Percentiles rank a stretch among this genome's conserved stretches.
These are phyloP conservation scores for Cydia fagiglandana DNA, from an alignment of 1,140 invertebrate genomes.

Conservation along the genomic window DNA sequence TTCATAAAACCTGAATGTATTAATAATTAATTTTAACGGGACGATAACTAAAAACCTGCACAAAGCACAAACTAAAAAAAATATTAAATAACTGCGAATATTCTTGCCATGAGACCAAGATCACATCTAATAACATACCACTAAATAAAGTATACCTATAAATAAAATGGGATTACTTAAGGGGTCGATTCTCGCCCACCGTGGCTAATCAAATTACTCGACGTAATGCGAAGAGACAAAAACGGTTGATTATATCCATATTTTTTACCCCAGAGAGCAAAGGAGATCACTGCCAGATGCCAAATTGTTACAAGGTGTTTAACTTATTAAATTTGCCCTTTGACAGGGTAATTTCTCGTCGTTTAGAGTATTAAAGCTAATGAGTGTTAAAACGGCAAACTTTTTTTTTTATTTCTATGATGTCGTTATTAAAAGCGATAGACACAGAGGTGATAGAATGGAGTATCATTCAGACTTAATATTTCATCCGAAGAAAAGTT, in stretches of 20 bases:
- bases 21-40: too few relatives aligned
- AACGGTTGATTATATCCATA: conserved; percentile 66
- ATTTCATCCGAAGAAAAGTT: too few relatives aligned
- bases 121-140: neutral
- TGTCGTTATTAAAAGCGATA: too few relatives aligned
- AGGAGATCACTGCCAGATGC: conserved; percentile 52
- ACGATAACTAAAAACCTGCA: too few relatives aligned
- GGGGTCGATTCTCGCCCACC: conserved; percentile 60
- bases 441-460: too few relatives aligned
- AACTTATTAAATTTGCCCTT: conserved; percentile 26
- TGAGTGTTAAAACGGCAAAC: neutral
- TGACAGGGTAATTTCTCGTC: conserved; percentile 5
- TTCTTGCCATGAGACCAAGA: neutral
- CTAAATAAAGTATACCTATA: conserved; percentile 55
- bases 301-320: conserved; percentile 40
- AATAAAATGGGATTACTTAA: conserved; percentile 68
- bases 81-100: neutral
- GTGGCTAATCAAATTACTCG: conserved; percentile 71
- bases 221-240: conserved; percentile 66
- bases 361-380: neutral
- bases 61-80: neutral
- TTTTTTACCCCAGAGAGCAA: conserved; percentile 59
- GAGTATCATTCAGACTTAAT: too few relatives aligned
- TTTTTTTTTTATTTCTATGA: neutral
- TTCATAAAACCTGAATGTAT: too few relatives aligned